These are phyloP conservation scores for Gasteruption jaculator DNA, from an alignment of 2,888 invertebrate species.

Conservation along the genomic window DNA sequence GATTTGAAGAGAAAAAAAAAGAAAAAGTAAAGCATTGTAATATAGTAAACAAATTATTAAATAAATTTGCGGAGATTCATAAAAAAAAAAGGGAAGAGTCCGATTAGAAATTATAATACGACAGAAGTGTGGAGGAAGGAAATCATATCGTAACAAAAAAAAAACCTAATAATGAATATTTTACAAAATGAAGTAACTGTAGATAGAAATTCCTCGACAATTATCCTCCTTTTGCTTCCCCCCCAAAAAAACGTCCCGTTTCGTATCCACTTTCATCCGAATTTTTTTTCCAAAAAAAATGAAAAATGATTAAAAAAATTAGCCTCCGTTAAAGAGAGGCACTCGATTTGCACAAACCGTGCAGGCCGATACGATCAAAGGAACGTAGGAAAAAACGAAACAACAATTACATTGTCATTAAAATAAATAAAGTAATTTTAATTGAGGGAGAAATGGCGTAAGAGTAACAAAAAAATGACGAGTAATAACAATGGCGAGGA, in stretches of 20 bases:
- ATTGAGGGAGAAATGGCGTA: too few species aligned
- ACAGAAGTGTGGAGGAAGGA: conserved; percentile 26
- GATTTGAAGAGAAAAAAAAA: conserved; percentile 23
- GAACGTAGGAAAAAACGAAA: conserved; percentile 15
- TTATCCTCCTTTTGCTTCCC: too few species aligned
- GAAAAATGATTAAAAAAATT: too few species aligned
- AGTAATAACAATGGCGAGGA: conserved; percentile 25
- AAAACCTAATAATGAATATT: conserved; percentile 50
- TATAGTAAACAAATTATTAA: conserved; percentile 10
- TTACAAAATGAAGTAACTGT: conserved; percentile 48
- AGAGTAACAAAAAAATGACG: conserved; percentile 27
- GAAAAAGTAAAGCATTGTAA: conserved; percentile 18
- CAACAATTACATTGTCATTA: conserved; percentile 26
- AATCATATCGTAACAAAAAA: conserved; percentile 52
- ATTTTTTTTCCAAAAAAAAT: too few species aligned
- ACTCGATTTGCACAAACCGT: too few species aligned
- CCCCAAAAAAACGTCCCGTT: too few species aligned
- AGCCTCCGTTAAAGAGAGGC: too few species aligned
- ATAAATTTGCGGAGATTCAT: conserved; percentile 30
- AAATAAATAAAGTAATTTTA: too few species aligned
- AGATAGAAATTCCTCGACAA: conserved; percentile 42
- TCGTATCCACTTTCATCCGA: too few species aligned
- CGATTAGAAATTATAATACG: conserved; percentile 11
- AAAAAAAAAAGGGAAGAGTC: conserved; percentile 22
- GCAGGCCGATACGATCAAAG: conserved; percentile 38